Base-by-base conservation (phyloP, 2,888 invertebrate genomes). In the Trilocha varians region DNA sequence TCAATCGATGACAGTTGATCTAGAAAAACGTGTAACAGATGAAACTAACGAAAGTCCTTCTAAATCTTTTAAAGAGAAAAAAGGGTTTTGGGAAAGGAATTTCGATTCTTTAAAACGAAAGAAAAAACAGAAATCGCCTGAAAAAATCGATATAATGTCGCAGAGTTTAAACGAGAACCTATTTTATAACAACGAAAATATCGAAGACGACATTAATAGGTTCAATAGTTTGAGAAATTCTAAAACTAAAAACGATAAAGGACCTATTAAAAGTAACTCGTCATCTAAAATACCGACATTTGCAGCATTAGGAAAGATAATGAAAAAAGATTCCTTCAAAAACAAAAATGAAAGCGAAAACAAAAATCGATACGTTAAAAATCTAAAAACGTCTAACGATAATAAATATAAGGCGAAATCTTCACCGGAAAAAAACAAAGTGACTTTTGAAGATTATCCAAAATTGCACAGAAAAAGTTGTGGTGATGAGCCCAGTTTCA, bases 101-200 rank as follows among this genome's bases (percentile, higher is more conserved):
- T 87, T 87, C 56, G 87, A 87, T 65, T 87, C 87, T 8, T 52
- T 87, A 0, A 86, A 85, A 64, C 62, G 86, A 0, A 85, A 85
- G 44, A 79, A 74, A 40, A 85, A 80, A 53, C 58, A 60, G n/a
- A 86, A 85, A 60, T 68, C 72, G 0, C 70, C 74, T 0, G 83
- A 86, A 46, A 82, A 80, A 55, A 59, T 68, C 13, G 87, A 86
- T 41, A 54, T 87, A 0, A 87, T 87, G 87, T 87, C 87, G 14
- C 87, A 87, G 39, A 87, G 87, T 61, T 62, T 87, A 11, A 87
- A 87, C 55, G 87, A 87, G 49, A 87, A 87, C 47, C 66, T 87
- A 39, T 80, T 87, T 48, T 85, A 75, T 42, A 83, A 76, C 40
- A 79, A 73, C 40, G 83, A 82, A n/a, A 80, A 68, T 34, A 87